phyloP scores from a whole-genome alignment of 2,888 invertebrate genomes.

The Macrophya alboannulata region DNA sequence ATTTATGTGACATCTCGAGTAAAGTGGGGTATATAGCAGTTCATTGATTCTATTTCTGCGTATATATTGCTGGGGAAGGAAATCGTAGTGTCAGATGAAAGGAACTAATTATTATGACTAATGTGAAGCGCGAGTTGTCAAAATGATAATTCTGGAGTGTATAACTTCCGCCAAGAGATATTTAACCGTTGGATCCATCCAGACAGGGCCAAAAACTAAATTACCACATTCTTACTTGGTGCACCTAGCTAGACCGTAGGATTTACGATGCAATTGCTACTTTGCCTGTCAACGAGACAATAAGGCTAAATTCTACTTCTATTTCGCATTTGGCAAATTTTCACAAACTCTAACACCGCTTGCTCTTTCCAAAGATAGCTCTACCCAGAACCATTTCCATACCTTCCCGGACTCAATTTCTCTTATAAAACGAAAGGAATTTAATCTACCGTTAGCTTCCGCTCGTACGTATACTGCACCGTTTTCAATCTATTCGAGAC shows the following conservation, averaged over 20 bases:
- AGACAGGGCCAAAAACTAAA: constrained; percentile 24
- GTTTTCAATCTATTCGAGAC: constrained; percentile 5
- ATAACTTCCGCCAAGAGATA: constrained; percentile 14
- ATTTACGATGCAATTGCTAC: constrained; percentile 48
- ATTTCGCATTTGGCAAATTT: constrained; percentile 37
- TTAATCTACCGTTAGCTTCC: not conserved
- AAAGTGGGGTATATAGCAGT: not conserved
- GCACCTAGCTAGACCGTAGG: not conserved
- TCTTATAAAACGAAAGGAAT: not conserved
- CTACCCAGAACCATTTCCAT: not conserved
- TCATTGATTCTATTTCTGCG: constrained; percentile 37
- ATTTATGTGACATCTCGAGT: constrained; percentile 16
- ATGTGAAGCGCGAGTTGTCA: constrained; percentile 16
- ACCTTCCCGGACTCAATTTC: too few species aligned
- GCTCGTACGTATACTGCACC: not conserved
- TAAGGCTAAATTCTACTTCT: constrained; percentile 36
- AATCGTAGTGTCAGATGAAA: constrained; percentile 51
- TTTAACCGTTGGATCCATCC: not conserved
- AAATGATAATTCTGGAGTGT: constrained; percentile 36
- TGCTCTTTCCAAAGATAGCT: constrained; percentile 20
- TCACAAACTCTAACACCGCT: constrained; percentile 27
- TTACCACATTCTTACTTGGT: constrained; percentile 28
- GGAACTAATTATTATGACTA: constrained; percentile 43
- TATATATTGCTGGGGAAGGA: not conserved
- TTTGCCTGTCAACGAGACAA: constrained; percentile 48